Base-by-base conservation (phyloP, 2,888 invertebrate genomes). In the Patella pellucida region DNA sequence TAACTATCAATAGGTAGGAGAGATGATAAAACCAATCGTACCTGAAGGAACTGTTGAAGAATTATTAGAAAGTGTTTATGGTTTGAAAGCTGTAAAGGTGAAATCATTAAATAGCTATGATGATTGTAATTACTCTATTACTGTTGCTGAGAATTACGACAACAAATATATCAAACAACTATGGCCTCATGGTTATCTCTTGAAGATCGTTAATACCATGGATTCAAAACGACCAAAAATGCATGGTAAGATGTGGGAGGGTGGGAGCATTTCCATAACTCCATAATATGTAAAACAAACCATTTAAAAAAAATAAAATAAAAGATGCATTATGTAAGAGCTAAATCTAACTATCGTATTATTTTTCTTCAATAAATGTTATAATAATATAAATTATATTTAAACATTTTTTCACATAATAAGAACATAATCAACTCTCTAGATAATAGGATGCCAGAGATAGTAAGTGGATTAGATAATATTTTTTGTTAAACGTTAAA, bases 151-250 rank as follows among this genome's bases (percentile, higher is more conserved):
- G n/a, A 73, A 68, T 5, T 79, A 81, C 50, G 68, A 69, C n/a
- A 90, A 88, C 74, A 81, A 84, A 11, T 67, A 87, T 76, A 75
- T 87, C 4, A 69, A 73, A 14, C 69, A 80, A 15, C 69, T 87
- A 0, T 85, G 84, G n/a, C 74, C 82, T 0, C 76, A 85, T 74
- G 91, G 91, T 3, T 92, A 90, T 87, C 94, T 96, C 41, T 91
- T 97, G 77, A 97, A 97, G 92, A 93, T 97, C 71, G 92, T 95
- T 83, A 97, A 97, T 91, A 93, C 95, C 0, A 91, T 95, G 88
- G 96, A 97, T 90, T 95, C 97, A 0, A 92, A 93, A 85, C 94
- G 95, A 19, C 80, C 75, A 51, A 77, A 83, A 12, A 86, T 85
- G 77, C 72, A 85, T 31, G 83, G 89, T 88, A 83, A 79, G 81